Percentiles rank a stretch among this genome's conserved stretches.
Conservation (phyloP, 2,113 vertebrate species). For the Lepus timidus region DNA sequence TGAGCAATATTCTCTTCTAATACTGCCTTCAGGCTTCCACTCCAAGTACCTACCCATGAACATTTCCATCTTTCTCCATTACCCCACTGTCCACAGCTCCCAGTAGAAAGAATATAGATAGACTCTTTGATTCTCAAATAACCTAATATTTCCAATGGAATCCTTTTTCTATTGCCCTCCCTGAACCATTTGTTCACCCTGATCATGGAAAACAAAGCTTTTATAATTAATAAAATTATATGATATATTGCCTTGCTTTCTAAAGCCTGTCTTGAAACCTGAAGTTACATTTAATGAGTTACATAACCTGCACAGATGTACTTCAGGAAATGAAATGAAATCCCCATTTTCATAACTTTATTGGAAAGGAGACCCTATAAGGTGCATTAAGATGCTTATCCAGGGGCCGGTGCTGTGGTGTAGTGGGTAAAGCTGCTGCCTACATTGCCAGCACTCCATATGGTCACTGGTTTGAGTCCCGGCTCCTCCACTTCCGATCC, state of each 20-base stretch:
- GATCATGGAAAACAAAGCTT: neutral
- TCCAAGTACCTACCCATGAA: neutral
- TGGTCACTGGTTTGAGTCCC: too few species aligned
- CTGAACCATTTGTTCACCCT: neutral
- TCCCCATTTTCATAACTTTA: neutral
- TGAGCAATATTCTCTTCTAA: neutral
- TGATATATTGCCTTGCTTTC: neutral
- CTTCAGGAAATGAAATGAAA: slow-evolving; percentile 9
- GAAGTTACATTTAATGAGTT: neutral
- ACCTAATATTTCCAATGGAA: neutral
- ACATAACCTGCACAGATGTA: neutral
- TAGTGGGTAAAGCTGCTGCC: too few species aligned
- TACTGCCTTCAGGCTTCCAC: neutral
- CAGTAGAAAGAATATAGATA: neutral
- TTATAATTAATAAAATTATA: slow-evolving; percentile 39
- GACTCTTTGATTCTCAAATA: neutral
- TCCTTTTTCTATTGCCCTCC: neutral
- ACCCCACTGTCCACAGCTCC: neutral
- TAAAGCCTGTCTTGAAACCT: neutral
- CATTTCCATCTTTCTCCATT: neutral
- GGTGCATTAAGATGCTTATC: neutral
- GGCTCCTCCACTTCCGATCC: too few species aligned
- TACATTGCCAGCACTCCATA: too few species aligned
- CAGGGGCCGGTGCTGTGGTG: too few species aligned
- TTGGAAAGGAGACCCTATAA: neutral